These are phyloP conservation scores for Stichodactyla mertensii DNA, from an alignment of 64 coral and sea anemone species.

Conservation along the genomic window DNA sequence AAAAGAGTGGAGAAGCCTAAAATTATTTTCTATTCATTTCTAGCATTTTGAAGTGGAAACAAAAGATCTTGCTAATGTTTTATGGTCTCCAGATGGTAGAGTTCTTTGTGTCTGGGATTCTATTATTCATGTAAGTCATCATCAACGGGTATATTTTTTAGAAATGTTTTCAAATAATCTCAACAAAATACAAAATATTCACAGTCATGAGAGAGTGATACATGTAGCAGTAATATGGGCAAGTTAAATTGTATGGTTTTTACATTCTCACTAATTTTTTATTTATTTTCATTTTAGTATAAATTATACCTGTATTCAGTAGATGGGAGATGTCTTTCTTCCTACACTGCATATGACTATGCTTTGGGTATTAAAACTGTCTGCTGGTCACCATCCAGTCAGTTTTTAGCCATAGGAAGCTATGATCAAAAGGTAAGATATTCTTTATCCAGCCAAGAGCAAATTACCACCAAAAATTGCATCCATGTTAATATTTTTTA, in stretches of 20 bases:
- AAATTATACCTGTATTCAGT: conserved; percentile 81
- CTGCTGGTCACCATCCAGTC: conserved; percentile 86
- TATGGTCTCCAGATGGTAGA: conserved; percentile 92
- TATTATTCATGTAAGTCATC: conserved; percentile 56
- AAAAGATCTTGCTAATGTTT: conserved; percentile 82
- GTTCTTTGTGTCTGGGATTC: conserved; percentile 91
- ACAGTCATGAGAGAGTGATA: too few relatives aligned
- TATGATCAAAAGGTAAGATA: conserved; percentile 83
- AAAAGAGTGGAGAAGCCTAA: too few relatives aligned
- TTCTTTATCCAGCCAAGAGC: not conserved
- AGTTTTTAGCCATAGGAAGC: conserved; percentile 95
- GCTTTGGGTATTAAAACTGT: conserved; percentile 94
- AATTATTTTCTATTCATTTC: not conserved
- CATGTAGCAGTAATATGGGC: too few relatives aligned
- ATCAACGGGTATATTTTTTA: not conserved
- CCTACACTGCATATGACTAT: conserved; percentile 81
- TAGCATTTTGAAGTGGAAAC: conserved; percentile 99
- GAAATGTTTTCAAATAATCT: too few relatives aligned
- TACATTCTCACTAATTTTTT: too few relatives aligned
- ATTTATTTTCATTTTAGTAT: conserved; percentile 42
- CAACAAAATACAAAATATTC: too few relatives aligned
- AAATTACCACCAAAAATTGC: too few relatives aligned
- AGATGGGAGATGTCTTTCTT: conserved; percentile 82
- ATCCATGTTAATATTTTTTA: too few relatives aligned
- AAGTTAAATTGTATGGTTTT: too few relatives aligned